Percentiles rank a stretch among this genome's conserved stretches.
Evolutionary conservation across 2,797 vertebrate genomes (phyloP).

Genomic region (Bryconaethiops microstoma): DNA sequence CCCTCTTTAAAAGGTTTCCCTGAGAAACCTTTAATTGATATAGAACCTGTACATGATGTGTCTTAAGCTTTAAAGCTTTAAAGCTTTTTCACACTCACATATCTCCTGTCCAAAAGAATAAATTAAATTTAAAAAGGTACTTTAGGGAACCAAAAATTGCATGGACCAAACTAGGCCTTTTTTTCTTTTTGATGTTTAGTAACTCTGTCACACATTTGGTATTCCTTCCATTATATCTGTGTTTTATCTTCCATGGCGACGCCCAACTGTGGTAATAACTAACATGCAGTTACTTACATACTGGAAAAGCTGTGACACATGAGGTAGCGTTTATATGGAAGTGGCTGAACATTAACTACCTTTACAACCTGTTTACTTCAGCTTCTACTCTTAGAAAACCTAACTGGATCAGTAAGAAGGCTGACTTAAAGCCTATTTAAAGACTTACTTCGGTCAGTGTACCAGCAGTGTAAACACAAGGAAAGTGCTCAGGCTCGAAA

Average conservation of each 20-base stretch:
- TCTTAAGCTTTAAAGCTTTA: background rate
- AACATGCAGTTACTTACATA: slow-evolving; percentile 9
- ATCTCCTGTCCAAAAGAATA: too few species aligned
- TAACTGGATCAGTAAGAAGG: slow-evolving; percentile 37
- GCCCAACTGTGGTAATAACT: slow-evolving; percentile 20
- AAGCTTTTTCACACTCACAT: too few species aligned
- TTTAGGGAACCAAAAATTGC: too few species aligned
- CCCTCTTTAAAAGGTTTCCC: background rate
- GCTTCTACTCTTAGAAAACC: slow-evolving; percentile 27
- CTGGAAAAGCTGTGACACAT: slow-evolving; percentile 16
- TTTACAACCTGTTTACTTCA: slow-evolving; percentile 43
- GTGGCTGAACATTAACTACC: slow-evolving; percentile 25
- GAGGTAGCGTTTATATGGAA: slow-evolving; percentile 8
- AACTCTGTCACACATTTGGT: background rate
- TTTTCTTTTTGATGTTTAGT: too few species aligned
- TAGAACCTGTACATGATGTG: background rate
- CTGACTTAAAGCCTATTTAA: slow-evolving; percentile 53
- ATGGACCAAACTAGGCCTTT: too few species aligned
- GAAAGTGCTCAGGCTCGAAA: slow-evolving; percentile 19
- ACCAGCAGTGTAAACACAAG: slow-evolving; percentile 32
- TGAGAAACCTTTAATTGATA: background rate
- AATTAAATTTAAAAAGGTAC: too few species aligned
- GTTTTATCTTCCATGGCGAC: background rate
- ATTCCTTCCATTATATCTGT: background rate
- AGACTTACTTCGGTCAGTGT: slow-evolving; percentile 45